Conservation (phyloP, 92 coral and sea anemone genomes). For the Zoanthus sansibaricus region DNA sequence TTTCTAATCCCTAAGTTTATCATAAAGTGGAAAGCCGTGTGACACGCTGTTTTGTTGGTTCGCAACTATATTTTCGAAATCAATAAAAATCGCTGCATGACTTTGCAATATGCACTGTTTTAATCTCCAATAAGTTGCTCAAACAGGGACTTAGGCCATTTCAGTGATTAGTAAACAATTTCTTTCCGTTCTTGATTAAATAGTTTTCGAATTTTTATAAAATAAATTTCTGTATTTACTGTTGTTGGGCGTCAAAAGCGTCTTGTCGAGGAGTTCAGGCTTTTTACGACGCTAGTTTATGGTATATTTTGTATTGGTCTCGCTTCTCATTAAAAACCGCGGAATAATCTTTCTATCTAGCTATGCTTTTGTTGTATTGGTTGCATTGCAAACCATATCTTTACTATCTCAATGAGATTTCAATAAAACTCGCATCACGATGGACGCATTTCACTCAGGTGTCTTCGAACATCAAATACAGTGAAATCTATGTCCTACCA, state of each 20-base stretch:
- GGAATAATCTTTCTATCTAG: conserved; percentile 53
- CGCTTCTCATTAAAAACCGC: not conserved
- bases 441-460: conserved; percentile 21
- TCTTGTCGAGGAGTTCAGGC: not conserved
- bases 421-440: conserved; percentile 38
- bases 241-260: not conserved
- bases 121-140: conserved; percentile 60
- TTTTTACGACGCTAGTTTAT: conserved; percentile 1
- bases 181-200: conserved; percentile 23
- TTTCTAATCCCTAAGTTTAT: conserved; percentile 71
- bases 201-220: conserved; percentile 28
- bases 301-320: conserved; percentile 19
- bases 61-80: conserved; percentile 61
- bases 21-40: conserved; percentile 55
- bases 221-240: conserved; percentile 11
- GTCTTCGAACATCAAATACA: conserved; percentile 11
- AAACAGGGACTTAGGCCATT: conserved; percentile 58
- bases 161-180: conserved; percentile 50
- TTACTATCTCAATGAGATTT: conserved; percentile 54
- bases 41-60: conserved; percentile 62
- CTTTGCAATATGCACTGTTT: conserved; percentile 61
- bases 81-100: conserved; percentile 77
- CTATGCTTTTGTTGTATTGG: conserved; percentile 67
- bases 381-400: conserved; percentile 62
- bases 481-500: conserved; percentile 26